phyloP scores from a whole-genome alignment of 37 sponge, comb jelly and placozoan genomes.

The Agelas oroides region DNA sequence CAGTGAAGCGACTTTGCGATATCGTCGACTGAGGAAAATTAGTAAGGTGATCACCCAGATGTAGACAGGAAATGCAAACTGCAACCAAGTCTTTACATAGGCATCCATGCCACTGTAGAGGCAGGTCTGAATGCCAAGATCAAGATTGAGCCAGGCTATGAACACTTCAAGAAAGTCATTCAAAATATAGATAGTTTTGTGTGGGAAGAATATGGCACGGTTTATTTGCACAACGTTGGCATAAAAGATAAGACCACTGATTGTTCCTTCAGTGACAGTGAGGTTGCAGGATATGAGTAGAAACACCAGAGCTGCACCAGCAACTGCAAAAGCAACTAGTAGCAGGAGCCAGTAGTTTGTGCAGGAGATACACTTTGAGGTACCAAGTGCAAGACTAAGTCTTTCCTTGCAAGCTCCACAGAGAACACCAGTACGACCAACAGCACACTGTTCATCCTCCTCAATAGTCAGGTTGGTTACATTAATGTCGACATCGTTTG shows the following conservation, averaged over 20 bases:
- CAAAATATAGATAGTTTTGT: not conserved
- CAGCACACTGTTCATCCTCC: slow-evolving; percentile 21
- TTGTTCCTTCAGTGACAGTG: slow-evolving; percentile 44
- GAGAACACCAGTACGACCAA: slow-evolving; percentile 41
- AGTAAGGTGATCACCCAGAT: not conserved
- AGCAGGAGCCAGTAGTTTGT: slow-evolving; percentile 17
- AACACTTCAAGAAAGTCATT: not conserved
- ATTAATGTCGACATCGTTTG: not conserved
- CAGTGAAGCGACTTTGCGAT: not conserved
- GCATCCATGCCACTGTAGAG: slow-evolving; percentile 66
- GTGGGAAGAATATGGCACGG: not conserved
- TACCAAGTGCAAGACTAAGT: slow-evolving; percentile 35
- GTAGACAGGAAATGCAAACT: slow-evolving; percentile 57
- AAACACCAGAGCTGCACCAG: slow-evolving; percentile 41
- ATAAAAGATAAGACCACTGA: slow-evolving; percentile 61
- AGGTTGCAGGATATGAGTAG: slow-evolving; percentile 32
- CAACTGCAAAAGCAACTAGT: not conserved
- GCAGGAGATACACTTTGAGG: slow-evolving; percentile 27
- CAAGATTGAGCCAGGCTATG: slow-evolving; percentile 51
- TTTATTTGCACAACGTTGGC: slow-evolving; percentile 33
- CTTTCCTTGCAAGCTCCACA: slow-evolving; percentile 54
- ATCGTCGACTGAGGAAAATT: not conserved
- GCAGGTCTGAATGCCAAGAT: slow-evolving; percentile 19
- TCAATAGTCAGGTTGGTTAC: not conserved
- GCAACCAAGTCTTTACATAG: slow-evolving; percentile 37